These are phyloP conservation scores for Oligia strigilis DNA, from an alignment of 2,888 invertebrate genomes.

Conservation along the genomic window DNA sequence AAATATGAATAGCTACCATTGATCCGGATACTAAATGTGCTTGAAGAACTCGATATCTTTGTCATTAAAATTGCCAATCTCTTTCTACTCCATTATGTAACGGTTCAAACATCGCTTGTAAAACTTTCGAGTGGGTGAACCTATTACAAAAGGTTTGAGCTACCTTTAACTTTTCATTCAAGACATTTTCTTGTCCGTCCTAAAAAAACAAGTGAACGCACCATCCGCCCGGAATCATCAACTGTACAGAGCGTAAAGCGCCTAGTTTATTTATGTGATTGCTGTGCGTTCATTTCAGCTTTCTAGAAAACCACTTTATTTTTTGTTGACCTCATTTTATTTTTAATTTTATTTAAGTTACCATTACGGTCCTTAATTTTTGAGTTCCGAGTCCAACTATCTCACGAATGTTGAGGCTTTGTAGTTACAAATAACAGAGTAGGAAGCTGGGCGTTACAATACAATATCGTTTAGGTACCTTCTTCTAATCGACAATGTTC, in stretches of 20 bases:
- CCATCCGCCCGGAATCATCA: conserved; percentile 73
- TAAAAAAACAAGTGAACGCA: conserved; percentile 72
- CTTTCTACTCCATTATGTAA: conserved; percentile 39
- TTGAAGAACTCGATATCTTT: conserved; percentile 65
- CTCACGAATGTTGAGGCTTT: neutral
- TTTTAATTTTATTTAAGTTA: conserved; percentile 61
- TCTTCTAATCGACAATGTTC: conserved; percentile 35
- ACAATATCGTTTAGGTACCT: conserved; percentile 14
- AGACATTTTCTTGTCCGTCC: conserved; percentile 67
- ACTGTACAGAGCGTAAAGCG: conserved; percentile 67
- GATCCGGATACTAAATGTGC: conserved; percentile 66
- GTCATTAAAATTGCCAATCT: conserved; percentile 67
- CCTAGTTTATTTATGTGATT: conserved; percentile 77
- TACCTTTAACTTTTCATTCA: conserved; percentile 61
- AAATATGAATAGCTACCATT: conserved; percentile 77
- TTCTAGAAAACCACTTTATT: conserved; percentile 71
- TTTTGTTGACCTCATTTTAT: conserved; percentile 65
- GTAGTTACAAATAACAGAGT: neutral
- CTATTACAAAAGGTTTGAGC: conserved; percentile 53
- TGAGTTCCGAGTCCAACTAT: conserved; percentile 20
- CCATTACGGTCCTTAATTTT: conserved; percentile 49
- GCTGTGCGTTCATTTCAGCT: conserved; percentile 71
- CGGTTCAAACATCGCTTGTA: conserved; percentile 17
- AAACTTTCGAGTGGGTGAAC: conserved; percentile 39
- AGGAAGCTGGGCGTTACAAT: neutral